Base-by-base conservation (phyloP, 2,797 vertebrate species). In the Platyrinchus mystaceus region DNA sequence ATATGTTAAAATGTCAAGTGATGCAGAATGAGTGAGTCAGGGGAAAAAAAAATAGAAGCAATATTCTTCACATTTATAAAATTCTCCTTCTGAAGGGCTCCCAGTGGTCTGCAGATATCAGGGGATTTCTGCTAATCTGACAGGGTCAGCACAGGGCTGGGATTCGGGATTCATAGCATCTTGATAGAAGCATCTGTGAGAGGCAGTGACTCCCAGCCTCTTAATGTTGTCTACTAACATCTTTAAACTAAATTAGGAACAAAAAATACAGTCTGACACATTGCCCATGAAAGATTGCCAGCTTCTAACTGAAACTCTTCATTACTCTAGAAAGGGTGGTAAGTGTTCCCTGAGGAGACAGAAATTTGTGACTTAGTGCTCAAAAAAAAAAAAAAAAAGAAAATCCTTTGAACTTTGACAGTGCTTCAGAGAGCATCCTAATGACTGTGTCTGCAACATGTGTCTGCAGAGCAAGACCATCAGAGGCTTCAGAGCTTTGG, bases 1-100 rank as follows among this genome's bases (percentile, higher is more conserved):
- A 79, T 92, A 92, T 91, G 92, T 91, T 95, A 94, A 96, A 96
- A 96, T 94, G 89, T 90, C 85, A 93, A 88, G 73, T 46, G 17
- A 93, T 91, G 89, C 89, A 91, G 73, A 88, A 79, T 73, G 76
- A 84, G 32, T 87, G 79, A 92, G 70, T 87, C 5, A 24, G 41
- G 43, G 34, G 3, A 6, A 44, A 73, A 88, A 44, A 46, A 80
- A 46, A 53, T 36, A 86, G n/a, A 28, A 66, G 22, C 58, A 34
- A 4, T 79, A 59, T 41, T 86, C 34, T 90, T 20, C 41, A 79
- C 27, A 73, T 26, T 67, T 59, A 46, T 44, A 55, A 89, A 86
- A 63, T 64, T 70, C 84, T 55, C 28, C 5, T 77, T 88, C 41
- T 49, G 30, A 86, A 77, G 50, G 30, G 18, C 9, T 93, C 47